Conservation (phyloP, 2,113 vertebrate genomes). For the Limanda limanda region DNA sequence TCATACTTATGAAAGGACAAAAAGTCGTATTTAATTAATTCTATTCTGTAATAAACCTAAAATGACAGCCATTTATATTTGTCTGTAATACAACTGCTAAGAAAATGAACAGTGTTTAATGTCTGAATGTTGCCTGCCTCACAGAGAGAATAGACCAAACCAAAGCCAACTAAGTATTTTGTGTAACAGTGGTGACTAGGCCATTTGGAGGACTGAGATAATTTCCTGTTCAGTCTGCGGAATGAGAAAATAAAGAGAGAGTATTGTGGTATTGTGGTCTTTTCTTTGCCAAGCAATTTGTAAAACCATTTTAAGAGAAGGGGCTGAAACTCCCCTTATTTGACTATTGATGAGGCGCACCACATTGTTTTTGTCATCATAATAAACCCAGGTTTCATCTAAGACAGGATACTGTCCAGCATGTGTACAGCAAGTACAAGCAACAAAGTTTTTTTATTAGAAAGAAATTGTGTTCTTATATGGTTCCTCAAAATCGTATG, state of each 20-base stretch:
- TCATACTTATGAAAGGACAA: neutral
- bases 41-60: neutral
- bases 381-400: too few species aligned
- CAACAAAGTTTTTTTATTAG: neutral
- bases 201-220: conserved; percentile 24
- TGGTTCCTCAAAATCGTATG: neutral
- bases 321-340: too few species aligned
- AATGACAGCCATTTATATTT: neutral
- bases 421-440: neutral
- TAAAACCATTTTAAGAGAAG: too few species aligned
- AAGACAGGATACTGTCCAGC: neutral
- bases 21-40: conserved; percentile 6
- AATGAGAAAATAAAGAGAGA: neutral
- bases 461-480: neutral
- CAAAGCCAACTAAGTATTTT: neutral
- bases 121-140: neutral
- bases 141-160: neutral
- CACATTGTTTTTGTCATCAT: neutral
- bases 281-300: too few species aligned
- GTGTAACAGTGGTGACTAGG: conserved; percentile 12
- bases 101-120: conserved; percentile 19
- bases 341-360: neutral
- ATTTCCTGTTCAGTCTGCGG: conserved; percentile 22
- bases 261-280: too few species aligned
- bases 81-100: conserved; percentile 15